phyloP scores from a whole-genome alignment of 2,797 vertebrate species.

The Karalla daura region DNA sequence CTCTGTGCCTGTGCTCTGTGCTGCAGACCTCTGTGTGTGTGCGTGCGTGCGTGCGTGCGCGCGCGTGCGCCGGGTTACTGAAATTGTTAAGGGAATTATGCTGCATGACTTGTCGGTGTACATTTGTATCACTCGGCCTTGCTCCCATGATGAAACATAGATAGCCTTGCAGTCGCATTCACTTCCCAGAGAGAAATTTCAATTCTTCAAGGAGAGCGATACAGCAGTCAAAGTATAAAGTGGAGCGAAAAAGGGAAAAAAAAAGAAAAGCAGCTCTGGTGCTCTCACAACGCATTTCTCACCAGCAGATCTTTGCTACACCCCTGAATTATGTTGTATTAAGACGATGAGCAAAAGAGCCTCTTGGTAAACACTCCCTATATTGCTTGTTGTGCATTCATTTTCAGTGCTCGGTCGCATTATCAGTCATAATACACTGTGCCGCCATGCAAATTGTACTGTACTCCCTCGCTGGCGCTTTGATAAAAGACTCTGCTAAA shows the following conservation, averaged over 20 bases:
- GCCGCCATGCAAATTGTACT: conserved; percentile 1
- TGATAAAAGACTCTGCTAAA: no score
- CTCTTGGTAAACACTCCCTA: not conserved
- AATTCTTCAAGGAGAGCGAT: conserved; percentile 36
- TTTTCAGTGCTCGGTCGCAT: not conserved
- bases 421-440: no score
- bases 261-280: not conserved
- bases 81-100: conserved; percentile 70
- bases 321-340: not conserved
- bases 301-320: not conserved
- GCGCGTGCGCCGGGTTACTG: conserved; percentile 29
- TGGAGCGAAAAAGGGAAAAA: not conserved
- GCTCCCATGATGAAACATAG: conserved; percentile 58
- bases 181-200: conserved; percentile 36
- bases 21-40: conserved; percentile 18
- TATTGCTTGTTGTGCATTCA: not conserved
- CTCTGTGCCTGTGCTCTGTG: not conserved
- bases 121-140: conserved; percentile 61
- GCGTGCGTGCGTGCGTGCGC: not conserved
- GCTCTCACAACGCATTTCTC: conserved; percentile 7
- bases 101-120: conserved; percentile 64
- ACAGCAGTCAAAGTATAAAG: conserved; percentile 3
- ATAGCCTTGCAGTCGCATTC: conserved; percentile 43
- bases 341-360: not conserved
- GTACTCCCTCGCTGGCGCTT: no score